phyloP scores from a whole-genome alignment of 2,797 vertebrate species.

The Varecia variegata region DNA sequence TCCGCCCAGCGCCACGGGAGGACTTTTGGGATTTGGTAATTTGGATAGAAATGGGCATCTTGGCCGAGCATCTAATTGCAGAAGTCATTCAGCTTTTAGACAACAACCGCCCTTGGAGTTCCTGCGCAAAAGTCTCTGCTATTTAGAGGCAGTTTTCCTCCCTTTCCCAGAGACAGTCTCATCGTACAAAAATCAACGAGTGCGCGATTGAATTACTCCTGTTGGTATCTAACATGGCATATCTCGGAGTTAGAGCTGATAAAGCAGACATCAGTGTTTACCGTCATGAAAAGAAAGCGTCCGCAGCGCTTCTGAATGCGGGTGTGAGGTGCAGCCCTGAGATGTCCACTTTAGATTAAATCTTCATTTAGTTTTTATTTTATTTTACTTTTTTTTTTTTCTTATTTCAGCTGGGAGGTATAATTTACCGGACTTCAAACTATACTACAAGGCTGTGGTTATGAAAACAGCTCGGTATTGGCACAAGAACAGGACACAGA shows the following conservation, averaged over 20 bases:
- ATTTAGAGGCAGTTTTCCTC: not conserved
- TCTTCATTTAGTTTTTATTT: no score
- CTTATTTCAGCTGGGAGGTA: no score
- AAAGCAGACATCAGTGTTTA: not conserved
- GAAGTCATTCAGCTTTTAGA: not conserved
- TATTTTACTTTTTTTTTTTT: no score
- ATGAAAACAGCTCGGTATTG: no score
- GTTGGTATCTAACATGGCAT: no score
- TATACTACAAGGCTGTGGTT: no score
- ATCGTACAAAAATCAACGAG: not conserved
- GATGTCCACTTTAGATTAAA: not conserved
- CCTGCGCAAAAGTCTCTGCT: not conserved
- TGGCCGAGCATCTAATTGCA: not conserved
- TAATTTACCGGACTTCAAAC: no score
- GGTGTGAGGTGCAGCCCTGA: not conserved
- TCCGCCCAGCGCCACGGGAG: not conserved
- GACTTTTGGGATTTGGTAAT: not conserved
- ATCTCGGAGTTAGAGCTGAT: not conserved
- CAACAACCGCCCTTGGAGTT: not conserved
- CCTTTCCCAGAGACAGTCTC: not conserved
- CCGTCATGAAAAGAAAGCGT: not conserved
- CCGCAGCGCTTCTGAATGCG: not conserved
- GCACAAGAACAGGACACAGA: no score
- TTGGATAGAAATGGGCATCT: not conserved
- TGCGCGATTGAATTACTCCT: not conserved